Evolutionary conservation across 2,113 vertebrate species (phyloP).

Genomic region (Catagonus wagneri): DNA sequence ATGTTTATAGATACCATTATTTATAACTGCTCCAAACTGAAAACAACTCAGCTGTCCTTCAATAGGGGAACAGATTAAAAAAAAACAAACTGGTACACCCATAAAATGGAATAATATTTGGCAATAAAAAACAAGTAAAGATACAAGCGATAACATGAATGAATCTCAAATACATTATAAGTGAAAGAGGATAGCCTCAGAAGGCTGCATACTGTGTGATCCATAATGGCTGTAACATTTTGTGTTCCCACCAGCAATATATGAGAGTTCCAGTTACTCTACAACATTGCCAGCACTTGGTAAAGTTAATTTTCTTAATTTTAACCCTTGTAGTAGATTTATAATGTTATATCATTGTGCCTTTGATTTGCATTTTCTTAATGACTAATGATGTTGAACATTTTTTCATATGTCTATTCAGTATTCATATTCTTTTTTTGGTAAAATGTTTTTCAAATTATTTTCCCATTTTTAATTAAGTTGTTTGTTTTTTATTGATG

Average conservation of each 20-base stretch:
- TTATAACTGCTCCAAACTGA: not conserved
- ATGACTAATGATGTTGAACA: not conserved
- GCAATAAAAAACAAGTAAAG: not conserved
- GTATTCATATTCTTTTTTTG: not conserved
- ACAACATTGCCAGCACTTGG: not conserved
- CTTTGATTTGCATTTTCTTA: constrained; percentile 49
- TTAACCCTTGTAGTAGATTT: not conserved
- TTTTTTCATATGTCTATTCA: constrained; percentile 23
- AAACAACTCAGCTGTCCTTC: too few species aligned
- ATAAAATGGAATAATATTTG: constrained; percentile 34
- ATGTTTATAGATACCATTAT: not conserved
- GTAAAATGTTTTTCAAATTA: constrained; percentile 20
- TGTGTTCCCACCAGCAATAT: not conserved
- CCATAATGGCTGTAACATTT: not conserved
- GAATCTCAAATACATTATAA: constrained; percentile 28
- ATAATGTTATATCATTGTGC: not conserved
- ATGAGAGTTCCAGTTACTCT: not conserved
- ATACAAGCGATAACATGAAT: not conserved
- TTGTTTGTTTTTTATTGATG: not conserved
- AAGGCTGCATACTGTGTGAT: not conserved
- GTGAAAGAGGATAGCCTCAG: not conserved
- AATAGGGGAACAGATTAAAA: not conserved
- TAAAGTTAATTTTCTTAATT: constrained; percentile 30
- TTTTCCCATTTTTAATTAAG: constrained; percentile 10
- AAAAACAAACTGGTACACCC: constrained; percentile 3